A percentile compares a stretch with the other conserved stretches of the same genome.
Conservation (phyloP, 2,797 vertebrate species). For the Muraenolepis orangiensis region DNA sequence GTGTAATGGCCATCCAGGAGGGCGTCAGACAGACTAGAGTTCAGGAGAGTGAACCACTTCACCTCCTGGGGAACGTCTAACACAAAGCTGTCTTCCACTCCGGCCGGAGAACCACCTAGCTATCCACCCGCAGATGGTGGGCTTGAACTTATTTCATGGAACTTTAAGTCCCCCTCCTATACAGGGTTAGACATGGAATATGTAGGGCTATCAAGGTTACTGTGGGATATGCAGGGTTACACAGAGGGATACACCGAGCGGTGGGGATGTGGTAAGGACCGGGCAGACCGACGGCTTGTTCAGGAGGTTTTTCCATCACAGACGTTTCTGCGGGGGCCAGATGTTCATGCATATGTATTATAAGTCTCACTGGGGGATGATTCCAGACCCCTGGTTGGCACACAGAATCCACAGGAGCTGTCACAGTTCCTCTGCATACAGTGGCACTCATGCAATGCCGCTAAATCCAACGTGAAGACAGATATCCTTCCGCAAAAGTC, state of each 20-base stretch:
- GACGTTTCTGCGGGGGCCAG: too few species aligned
- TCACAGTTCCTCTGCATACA: background rate
- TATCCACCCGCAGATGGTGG: constrained; percentile 23
- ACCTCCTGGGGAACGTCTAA: too few species aligned
- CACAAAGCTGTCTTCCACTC: too few species aligned
- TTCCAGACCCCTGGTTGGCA: background rate
- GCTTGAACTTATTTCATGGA: background rate
- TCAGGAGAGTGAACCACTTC: too few species aligned
- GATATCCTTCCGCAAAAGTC: background rate
- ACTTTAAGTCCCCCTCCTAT: background rate
- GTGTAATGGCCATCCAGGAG: too few species aligned
- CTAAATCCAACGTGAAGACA: background rate
- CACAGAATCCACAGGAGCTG: background rate
- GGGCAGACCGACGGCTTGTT: background rate
- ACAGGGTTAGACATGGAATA: background rate
- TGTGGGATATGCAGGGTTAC: background rate
- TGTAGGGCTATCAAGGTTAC: too few species aligned
- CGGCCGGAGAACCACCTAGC: too few species aligned
- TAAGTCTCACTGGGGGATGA: background rate
- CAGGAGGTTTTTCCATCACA: background rate
- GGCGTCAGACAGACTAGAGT: too few species aligned
- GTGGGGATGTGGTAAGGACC: background rate
- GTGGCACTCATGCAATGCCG: background rate
- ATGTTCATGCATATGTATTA: background rate
- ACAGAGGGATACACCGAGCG: background rate